phyloP scores from a whole-genome alignment of 2,113 vertebrate genomes.

The Dipodomys stephensi region DNA sequence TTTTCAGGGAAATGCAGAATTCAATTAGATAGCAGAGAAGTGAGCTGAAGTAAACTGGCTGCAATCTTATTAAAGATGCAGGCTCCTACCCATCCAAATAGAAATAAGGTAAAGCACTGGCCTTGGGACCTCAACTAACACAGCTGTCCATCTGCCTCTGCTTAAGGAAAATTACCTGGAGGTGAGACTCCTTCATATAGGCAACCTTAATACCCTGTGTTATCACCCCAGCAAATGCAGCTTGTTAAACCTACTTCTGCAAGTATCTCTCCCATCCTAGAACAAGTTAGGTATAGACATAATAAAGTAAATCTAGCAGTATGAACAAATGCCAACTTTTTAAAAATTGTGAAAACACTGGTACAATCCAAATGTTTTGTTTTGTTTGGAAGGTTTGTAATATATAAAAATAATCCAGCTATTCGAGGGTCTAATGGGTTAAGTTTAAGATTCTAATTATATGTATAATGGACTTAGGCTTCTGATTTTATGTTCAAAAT shows the following conservation, averaged over 20 bases:
- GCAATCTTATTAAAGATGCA: background rate
- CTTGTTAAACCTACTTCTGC: slow-evolving; percentile 40
- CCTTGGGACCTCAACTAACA: background rate
- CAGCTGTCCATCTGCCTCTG: background rate
- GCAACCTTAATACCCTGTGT: slow-evolving; percentile 4
- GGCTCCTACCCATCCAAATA: background rate
- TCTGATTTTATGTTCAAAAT: slow-evolving; percentile 17
- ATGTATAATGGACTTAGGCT: background rate
- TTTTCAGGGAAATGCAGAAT: slow-evolving; percentile 14
- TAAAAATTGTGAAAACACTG: background rate
- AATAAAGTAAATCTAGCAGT: slow-evolving; percentile 15
- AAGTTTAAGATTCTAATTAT: slow-evolving; percentile 12
- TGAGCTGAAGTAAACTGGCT: slow-evolving; percentile 37
- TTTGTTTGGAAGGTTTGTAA: background rate
- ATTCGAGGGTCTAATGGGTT: background rate
- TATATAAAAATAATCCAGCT: slow-evolving; percentile 18
- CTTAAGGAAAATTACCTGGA: slow-evolving; percentile 10
- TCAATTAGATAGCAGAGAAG: background rate
- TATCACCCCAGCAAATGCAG: background rate
- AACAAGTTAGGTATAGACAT: slow-evolving; percentile 29
- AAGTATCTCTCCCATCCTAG: slow-evolving; percentile 8
- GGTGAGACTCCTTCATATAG: slow-evolving; percentile 19
- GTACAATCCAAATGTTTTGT: background rate
- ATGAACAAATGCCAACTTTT: slow-evolving; percentile 40
- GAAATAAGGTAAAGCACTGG: background rate